A percentile compares a stretch with the other conserved stretches of the same genome.
Evolutionary conservation across 2,888 invertebrate genomes (phyloP).

Genomic region (Linhomoeus sp.): DNA sequence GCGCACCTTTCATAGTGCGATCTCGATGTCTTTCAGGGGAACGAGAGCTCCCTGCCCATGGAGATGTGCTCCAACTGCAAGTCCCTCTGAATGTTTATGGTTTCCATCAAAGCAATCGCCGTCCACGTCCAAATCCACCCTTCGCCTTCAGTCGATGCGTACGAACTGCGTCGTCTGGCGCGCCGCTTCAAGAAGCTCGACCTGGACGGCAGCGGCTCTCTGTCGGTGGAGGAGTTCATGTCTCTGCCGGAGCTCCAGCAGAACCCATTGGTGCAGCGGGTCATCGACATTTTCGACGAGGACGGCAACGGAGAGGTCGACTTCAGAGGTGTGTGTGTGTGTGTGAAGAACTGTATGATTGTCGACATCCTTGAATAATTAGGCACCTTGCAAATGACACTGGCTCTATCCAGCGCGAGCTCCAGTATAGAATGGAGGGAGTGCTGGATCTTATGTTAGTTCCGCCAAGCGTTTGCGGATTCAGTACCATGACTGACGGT

Average conservation of each 20-base stretch:
- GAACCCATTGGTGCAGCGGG: conserved; percentile 91
- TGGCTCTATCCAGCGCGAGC: too few relatives aligned
- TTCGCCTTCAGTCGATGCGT: conserved; percentile 84
- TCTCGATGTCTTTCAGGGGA: conserved; percentile 56
- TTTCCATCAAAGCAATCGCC: too few relatives aligned
- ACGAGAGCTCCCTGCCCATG: conserved; percentile 79
- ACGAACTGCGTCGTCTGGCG: conserved; percentile 88
- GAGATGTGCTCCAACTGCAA: conserved; percentile 83
- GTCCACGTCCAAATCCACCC: too few relatives aligned
- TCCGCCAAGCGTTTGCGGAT: too few relatives aligned
- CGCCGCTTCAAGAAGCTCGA: conserved; percentile 95
- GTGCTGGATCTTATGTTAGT: too few relatives aligned
- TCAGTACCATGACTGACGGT: too few relatives aligned
- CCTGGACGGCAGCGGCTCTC: conserved; percentile 77
- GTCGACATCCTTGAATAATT: too few relatives aligned
- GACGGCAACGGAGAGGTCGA: conserved; percentile 93
- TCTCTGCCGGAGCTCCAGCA: conserved; percentile 91
- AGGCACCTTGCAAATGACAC: too few relatives aligned
- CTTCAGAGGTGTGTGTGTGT: conserved; percentile 43
- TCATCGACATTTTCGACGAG: conserved; percentile 95
- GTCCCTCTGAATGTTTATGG: too few relatives aligned
- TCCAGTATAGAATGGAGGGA: too few relatives aligned
- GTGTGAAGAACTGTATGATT: neutral
- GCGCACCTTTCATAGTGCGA: too few relatives aligned
- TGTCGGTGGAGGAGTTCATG: conserved; percentile 98